These are phyloP conservation scores for Linnaemya vulpina DNA, from an alignment of 2,888 invertebrate genomes.

Conservation along the genomic window DNA sequence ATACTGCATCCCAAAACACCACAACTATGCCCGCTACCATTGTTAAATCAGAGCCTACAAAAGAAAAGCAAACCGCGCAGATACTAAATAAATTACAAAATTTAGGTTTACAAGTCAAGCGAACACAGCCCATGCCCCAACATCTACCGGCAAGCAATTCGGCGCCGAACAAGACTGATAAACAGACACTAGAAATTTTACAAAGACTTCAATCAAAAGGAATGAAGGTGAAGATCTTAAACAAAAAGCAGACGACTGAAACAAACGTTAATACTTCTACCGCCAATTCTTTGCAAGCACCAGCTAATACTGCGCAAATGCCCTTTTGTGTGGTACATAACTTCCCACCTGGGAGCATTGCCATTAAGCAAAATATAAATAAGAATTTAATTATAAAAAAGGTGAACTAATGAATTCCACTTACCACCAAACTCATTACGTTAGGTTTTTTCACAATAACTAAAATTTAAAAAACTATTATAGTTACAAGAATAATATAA, in stretches of 20 bases:
- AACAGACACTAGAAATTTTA: constrained; percentile 74
- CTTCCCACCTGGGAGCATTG: constrained; percentile 17
- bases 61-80: constrained; percentile 71
- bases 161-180: constrained; percentile 57
- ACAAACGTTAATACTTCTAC: background rate
- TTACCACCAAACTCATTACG: constrained; percentile 37
- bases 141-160: constrained; percentile 52
- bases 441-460: constrained; percentile 45
- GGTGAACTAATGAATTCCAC: constrained; percentile 62
- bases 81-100: constrained; percentile 78
- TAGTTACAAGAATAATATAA: constrained; percentile 6
- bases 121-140: constrained; percentile 60
- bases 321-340: constrained; percentile 30
- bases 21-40: constrained; percentile 24
- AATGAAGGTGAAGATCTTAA: constrained; percentile 74
- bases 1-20: background rate
- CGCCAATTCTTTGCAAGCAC: constrained; percentile 3
- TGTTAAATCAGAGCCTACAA: constrained; percentile 39
- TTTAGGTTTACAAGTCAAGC: constrained; percentile 78
- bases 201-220: constrained; percentile 79
- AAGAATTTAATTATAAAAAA: constrained; percentile 70
- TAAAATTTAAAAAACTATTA: constrained; percentile 28
- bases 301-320: constrained; percentile 34
- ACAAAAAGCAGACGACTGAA: constrained; percentile 47
- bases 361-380: constrained; percentile 55